Base-by-base conservation (phyloP, 2,888 invertebrate genomes). In the Chrysolina haemoptera region DNA sequence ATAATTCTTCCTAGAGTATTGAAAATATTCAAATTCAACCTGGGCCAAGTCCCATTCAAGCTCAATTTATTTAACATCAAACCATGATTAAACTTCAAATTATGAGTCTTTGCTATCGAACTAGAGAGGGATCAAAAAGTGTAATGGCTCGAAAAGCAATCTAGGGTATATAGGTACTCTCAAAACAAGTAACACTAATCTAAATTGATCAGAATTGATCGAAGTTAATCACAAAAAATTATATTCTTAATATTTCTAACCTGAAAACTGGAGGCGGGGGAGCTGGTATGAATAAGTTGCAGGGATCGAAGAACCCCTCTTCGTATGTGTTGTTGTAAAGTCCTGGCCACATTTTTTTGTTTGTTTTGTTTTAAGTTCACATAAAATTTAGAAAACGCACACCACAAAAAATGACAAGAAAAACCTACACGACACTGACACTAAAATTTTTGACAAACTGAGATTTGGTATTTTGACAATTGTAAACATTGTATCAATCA, bases 371-470 rank as follows among this genome's bases (percentile, higher is more conserved):
- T 68, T 35, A 59, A 66, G 73, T 75, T 74, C 66, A 77, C 77
- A 79, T 77, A 72, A 68, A 76, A 79, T 77, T 77, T 79, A 76
- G 66, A 76, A 74, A 76, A 76, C 70, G 71, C 76, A 76, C 73
- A 68, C 70, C 70, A 75, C 73, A 76, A 76, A 72, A 74, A 77
- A 69, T 73, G 71, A 71, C 75, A 75, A 67, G 70, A 73, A 66
- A 70, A 76, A 75, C 41, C 48, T 66, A 76, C 76, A 77, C 78
- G 75, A 73, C 75, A 79, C 79, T 77, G 77, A 79, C 79, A 79
- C 76, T 79, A 70, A 77, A 77, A 76, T 75, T 75, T 76, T 69
- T 71, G 78, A 78, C 76, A 76, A 68, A 72, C 66, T 72, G 66
- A 73, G 5, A 12, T 20, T 20, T 53, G 53, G 20, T 18, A 10